Conservation (phyloP, 2,113 vertebrate species). For the Leptocoma aspasia region DNA sequence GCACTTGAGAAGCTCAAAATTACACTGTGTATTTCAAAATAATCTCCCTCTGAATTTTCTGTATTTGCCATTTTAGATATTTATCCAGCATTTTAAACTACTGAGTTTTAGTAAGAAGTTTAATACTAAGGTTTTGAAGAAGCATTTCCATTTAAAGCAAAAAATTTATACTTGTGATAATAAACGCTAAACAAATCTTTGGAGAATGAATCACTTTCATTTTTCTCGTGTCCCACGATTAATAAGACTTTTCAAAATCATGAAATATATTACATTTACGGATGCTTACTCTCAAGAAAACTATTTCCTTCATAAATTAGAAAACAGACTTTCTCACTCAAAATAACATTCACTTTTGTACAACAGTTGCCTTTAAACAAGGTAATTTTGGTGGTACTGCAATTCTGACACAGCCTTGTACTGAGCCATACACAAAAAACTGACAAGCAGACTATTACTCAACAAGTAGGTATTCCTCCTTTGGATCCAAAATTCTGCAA, state of each 20-base stretch:
- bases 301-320: slow-evolving; percentile 8
- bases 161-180: neutral
- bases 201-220: neutral
- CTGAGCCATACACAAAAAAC: slow-evolving; percentile 34
- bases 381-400: slow-evolving; percentile 38
- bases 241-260: slow-evolving; percentile 7
- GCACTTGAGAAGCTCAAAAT: neutral
- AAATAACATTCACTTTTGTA: slow-evolving; percentile 62
- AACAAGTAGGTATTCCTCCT: neutral
- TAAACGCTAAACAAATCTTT: neutral
- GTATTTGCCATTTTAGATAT: neutral
- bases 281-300: slow-evolving; percentile 60
- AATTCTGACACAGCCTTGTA: slow-evolving; percentile 45
- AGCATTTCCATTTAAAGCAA: neutral
- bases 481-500: neutral
- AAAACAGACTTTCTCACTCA: slow-evolving; percentile 56
- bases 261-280: neutral
- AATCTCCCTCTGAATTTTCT: neutral
- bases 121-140: neutral
- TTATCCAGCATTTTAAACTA: slow-evolving; percentile 3
- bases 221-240: neutral
- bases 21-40: neutral
- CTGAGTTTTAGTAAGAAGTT: neutral
- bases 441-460: slow-evolving; percentile 13
- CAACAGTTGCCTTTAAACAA: slow-evolving; percentile 38